Evolutionary conservation across 2,113 vertebrate species (phyloP).

Genomic region (Heptranchias perlo): DNA sequence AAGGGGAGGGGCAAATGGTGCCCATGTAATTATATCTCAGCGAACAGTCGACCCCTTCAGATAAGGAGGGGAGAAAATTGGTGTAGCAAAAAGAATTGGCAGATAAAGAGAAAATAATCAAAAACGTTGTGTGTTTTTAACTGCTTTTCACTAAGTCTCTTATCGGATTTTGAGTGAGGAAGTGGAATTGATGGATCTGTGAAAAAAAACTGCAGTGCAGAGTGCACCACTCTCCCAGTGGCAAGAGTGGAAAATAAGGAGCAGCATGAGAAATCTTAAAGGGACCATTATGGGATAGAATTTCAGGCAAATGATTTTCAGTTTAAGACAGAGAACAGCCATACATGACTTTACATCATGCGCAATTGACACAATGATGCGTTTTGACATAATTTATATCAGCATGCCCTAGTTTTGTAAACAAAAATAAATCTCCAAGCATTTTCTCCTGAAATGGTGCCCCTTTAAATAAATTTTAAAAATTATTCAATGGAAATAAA

Average conservation of each 20-base stretch:
- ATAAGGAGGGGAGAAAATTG: not conserved
- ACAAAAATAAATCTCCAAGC: not conserved
- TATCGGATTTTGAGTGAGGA: not conserved
- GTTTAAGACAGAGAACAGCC: not conserved
- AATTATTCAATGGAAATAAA: constrained; percentile 37
- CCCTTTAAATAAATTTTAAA: not conserved
- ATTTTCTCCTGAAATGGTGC: not conserved
- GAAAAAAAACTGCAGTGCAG: not conserved
- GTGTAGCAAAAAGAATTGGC: no score
- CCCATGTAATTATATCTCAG: not conserved
- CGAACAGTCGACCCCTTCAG: not conserved
- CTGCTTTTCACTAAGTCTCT: not conserved
- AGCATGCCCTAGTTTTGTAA: not conserved
- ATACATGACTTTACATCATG: not conserved
- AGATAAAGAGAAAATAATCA: no score
- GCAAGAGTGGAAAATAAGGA: not conserved
- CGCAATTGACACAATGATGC: not conserved
- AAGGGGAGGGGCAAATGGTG: not conserved
- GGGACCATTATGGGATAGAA: not conserved
- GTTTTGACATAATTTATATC: not conserved
- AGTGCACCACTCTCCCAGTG: not conserved
- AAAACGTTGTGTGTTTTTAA: not conserved
- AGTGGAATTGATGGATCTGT: not conserved
- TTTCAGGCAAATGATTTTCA: not conserved
- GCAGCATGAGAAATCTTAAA: not conserved